These are phyloP conservation scores for Achlya flavicornis DNA, from an alignment of 2,888 invertebrate genomes.

Conservation along the genomic window DNA sequence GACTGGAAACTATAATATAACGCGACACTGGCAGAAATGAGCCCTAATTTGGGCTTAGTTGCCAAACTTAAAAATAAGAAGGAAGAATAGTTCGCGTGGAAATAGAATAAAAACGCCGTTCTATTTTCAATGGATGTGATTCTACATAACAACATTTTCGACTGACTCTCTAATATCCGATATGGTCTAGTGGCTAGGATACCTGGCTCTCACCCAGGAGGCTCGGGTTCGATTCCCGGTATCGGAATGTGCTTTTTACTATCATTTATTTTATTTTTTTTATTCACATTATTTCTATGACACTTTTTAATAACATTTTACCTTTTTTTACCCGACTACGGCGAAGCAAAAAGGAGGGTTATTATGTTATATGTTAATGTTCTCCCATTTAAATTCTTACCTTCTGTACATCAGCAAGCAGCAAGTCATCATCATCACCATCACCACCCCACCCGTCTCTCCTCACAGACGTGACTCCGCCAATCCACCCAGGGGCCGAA, in stretches of 20 bases:
- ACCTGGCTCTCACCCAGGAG: slow-evolving; percentile 87
- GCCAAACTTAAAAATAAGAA: no score
- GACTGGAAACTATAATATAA: no score
- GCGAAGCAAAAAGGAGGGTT: no score
- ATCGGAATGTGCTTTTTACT: slow-evolving; percentile 65
- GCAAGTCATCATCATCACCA: slow-evolving; percentile 53
- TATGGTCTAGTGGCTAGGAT: slow-evolving; percentile 87
- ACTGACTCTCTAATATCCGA: slow-evolving; percentile 25
- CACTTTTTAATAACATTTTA: neutral
- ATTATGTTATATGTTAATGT: no score
- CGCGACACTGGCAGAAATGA: no score
- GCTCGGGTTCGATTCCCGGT: slow-evolving; percentile 84
- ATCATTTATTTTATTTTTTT: neutral
- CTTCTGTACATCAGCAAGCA: slow-evolving; percentile 55
- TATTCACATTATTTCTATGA: neutral
- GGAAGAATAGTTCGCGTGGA: no score
- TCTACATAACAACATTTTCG: neutral
- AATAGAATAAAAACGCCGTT: no score
- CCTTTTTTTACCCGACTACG: neutral
- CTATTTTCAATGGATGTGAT: no score
- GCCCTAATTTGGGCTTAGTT: no score
- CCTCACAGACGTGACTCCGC: slow-evolving; percentile 59
- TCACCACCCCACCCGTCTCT: neutral
- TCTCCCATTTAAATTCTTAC: slow-evolving; percentile 32
- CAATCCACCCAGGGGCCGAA: slow-evolving; percentile 84